Percentiles rank a stretch among this genome's conserved stretches.
phyloP scores from a whole-genome alignment of 2,797 vertebrate genomes.

The Eulemur rubriventer region DNA sequence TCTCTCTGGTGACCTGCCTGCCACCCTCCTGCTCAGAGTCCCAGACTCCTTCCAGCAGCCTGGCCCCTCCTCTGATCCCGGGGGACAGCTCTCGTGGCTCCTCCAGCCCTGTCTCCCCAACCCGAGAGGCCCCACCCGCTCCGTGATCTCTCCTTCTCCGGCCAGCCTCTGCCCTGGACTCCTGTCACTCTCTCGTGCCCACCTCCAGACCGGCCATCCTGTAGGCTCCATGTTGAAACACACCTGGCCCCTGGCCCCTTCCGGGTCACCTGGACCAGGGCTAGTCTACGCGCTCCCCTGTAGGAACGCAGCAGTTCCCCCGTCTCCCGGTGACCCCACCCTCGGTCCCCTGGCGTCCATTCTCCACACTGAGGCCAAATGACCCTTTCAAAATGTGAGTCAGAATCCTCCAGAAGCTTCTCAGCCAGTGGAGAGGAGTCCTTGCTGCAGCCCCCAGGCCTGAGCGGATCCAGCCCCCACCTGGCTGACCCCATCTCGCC shows the following conservation, averaged over 20 bases:
- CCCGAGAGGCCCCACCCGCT: background rate
- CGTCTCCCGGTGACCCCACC: fast-evolving
- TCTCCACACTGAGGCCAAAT: background rate
- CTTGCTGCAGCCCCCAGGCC: background rate
- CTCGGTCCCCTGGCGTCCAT: background rate
- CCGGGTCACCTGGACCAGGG: background rate
- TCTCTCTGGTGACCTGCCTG: too few relatives aligned
- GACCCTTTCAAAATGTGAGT: background rate
- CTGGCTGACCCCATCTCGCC: background rate
- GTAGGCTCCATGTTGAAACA: background rate
- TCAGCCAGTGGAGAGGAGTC: background rate
- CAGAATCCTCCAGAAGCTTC: background rate
- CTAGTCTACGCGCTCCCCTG: background rate
- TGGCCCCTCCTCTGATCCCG: too few relatives aligned
- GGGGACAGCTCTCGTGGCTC: background rate
- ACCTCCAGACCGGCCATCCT: too few relatives aligned
- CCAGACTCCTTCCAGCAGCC: background rate
- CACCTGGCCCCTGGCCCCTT: background rate
- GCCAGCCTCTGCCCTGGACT: background rate
- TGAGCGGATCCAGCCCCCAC: background rate
- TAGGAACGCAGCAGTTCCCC: background rate
- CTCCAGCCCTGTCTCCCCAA: background rate
- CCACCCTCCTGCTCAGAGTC: background rate
- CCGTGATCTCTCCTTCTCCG: fast-evolving
- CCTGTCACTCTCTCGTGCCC: background rate